Evolutionary conservation across 2,797 vertebrate genomes (phyloP).

Genomic region (Holocentrus rufus): DNA sequence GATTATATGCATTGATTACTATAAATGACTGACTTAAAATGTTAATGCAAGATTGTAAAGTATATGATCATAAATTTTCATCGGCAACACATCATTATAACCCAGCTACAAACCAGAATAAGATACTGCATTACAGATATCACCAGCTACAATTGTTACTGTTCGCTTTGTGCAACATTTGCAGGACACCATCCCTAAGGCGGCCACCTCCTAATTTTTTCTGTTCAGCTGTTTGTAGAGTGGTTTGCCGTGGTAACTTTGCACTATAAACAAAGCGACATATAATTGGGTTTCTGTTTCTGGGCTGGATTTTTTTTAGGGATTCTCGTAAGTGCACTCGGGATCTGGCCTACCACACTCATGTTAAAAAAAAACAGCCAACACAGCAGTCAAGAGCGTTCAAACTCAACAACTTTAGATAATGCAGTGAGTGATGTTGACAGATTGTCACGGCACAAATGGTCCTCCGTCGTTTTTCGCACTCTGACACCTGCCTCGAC

Average conservation of each 20-base stretch:
- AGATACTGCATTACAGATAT: not conserved
- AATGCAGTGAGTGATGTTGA: not conserved
- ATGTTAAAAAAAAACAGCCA: conserved; percentile 4
- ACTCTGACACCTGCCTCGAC: not conserved
- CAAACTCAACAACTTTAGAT: conserved; percentile 4
- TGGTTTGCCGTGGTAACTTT: conserved; percentile 3
- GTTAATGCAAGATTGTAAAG: not conserved
- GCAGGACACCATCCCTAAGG: too few relatives aligned
- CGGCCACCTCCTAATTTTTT: not conserved
- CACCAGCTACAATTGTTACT: too few relatives aligned
- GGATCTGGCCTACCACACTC: not conserved
- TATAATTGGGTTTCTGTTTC: conserved; percentile 15
- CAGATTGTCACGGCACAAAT: not conserved
- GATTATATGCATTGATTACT: too few relatives aligned
- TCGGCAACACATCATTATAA: too few relatives aligned
- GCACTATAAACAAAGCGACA: conserved; percentile 2
- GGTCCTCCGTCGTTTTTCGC: not conserved
- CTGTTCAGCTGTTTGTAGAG: not conserved
- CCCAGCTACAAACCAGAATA: not conserved
- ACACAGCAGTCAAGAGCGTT: not conserved
- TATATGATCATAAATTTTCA: too few relatives aligned
- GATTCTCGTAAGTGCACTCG: conserved; percentile 9
- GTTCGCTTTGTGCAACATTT: too few relatives aligned
- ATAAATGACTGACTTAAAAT: not conserved
- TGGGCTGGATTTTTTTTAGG: not conserved